These are phyloP conservation scores for Varanus salvator DNA, from an alignment of 2,113 vertebrate genomes.

Conservation along the genomic window DNA sequence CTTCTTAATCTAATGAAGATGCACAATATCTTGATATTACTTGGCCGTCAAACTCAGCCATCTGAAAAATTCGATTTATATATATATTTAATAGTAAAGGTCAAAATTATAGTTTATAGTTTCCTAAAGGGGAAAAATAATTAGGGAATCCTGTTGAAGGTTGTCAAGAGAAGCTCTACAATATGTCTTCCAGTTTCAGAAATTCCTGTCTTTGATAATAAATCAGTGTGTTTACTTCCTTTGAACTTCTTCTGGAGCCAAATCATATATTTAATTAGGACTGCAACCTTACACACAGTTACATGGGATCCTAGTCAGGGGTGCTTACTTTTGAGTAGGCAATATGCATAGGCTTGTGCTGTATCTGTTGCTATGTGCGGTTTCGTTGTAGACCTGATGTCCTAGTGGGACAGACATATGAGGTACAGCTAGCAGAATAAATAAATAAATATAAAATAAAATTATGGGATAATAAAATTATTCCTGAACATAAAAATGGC, in stretches of 20 bases:
- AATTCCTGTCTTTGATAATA: not conserved
- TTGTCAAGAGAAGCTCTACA: slow-evolving; percentile 1
- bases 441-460: not conserved
- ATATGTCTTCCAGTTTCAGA: not conserved
- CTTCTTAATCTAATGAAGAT: slow-evolving; percentile 50
- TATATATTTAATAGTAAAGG: slow-evolving; percentile 42
- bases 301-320: no score
- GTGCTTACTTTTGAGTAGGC: no score
- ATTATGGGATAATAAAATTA: not conserved
- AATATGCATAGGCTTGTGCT: not conserved
- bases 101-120: slow-evolving; percentile 15
- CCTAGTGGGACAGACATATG: not conserved
- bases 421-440: not conserved
- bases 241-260: slow-evolving; percentile 1
- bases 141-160: not conserved
- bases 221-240: not conserved
- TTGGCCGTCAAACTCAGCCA: slow-evolving; percentile 34
- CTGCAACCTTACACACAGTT: no score
- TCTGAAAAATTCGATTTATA: slow-evolving; percentile 11
- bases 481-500: not conserved
- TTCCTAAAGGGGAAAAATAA: not conserved
- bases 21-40: slow-evolving; percentile 32
- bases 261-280: not conserved
- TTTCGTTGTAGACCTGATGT: not conserved
- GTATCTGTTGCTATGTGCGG: not conserved